Base-by-base conservation (phyloP, 1,140 invertebrate genomes). In the Pseudomyrmex flavicornis region DNA sequence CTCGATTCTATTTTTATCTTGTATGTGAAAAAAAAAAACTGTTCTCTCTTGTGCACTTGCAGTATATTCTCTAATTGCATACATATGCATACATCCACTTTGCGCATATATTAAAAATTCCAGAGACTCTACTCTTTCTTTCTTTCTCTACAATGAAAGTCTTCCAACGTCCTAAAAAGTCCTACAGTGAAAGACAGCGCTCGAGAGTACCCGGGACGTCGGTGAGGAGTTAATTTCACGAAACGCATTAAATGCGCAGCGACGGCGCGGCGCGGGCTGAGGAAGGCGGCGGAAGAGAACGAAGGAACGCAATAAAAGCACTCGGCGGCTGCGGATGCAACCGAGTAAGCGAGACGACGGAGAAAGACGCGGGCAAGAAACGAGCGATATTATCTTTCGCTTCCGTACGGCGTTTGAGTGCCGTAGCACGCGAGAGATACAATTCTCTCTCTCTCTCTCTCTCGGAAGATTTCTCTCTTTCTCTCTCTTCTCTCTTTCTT, bases 221-320 rank as follows among this genome's bases (percentile, higher is more conserved):
- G 73, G 52, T 22, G 54, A 79, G 20, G 44, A 79, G 76, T 79
- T 79, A 79, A 79, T 79, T 79, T 79, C 65, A 54, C 52, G 76
- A 79, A 69, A 86, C 69, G 61, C 46, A 66, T 82, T 82, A 74
- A 63, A 75, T 22, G 58, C 50, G 46, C 22, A 22, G 52, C 58
- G 52, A 65, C 35, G 44, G 35, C 5, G 35, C 50, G 7, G 17
- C 9, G 26, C 48, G 63, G 61, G 62, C 17, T 26, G 62, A 50
- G 73, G n/a, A 59, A 56, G 63, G 46, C 44, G 72, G 12, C 54
- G 48, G 63, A 62, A 83, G 76, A 82, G 35, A 35, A 74, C 65
- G 61, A 54, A 72, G 58, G 56, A 72, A 73, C 76, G 76, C 76
- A 79, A 79, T 79, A 79, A 79, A 79, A 66, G 76, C 44, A 61